These are phyloP conservation scores for Columba livia DNA, from an alignment of 2,113 vertebrate genomes.

Conservation along the genomic window DNA sequence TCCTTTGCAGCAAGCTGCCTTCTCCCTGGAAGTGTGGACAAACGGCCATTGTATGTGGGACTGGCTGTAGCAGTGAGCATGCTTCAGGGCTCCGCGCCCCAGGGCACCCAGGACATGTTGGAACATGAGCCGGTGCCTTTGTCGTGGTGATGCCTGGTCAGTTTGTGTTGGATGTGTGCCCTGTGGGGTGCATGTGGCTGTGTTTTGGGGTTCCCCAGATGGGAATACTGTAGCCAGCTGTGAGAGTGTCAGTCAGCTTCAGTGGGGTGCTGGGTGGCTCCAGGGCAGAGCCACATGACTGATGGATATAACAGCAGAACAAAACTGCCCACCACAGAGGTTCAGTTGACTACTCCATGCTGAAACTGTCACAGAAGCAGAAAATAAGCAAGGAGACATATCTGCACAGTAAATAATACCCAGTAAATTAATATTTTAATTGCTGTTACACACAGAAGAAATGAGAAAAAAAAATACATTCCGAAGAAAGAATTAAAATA, in stretches of 20 bases:
- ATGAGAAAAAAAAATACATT: slow-evolving; percentile 53
- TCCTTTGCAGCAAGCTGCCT: not conserved
- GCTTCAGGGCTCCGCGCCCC: not conserved
- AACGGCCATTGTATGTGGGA: not conserved
- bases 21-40: not conserved
- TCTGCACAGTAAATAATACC: not conserved
- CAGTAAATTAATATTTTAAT: slow-evolving; percentile 65
- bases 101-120: accelerated
- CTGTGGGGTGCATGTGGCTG: not conserved
- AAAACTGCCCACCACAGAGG: not conserved
- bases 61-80: not conserved
- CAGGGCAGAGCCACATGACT: not conserved
- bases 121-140: not conserved
- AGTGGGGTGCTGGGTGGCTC: not conserved
- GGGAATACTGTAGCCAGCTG: not conserved
- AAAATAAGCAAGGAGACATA: not conserved
- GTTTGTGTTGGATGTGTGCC: not conserved
- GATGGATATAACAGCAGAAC: not conserved
- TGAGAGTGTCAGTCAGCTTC: not conserved
- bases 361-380: not conserved
- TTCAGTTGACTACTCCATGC: not conserved
- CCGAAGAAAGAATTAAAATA: slow-evolving; percentile 43
- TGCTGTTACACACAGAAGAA: slow-evolving; percentile 57
- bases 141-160: accelerated
- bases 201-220: not conserved